Base-by-base conservation (phyloP, 2,888 invertebrate genomes). In the Rutpela maculata region DNA sequence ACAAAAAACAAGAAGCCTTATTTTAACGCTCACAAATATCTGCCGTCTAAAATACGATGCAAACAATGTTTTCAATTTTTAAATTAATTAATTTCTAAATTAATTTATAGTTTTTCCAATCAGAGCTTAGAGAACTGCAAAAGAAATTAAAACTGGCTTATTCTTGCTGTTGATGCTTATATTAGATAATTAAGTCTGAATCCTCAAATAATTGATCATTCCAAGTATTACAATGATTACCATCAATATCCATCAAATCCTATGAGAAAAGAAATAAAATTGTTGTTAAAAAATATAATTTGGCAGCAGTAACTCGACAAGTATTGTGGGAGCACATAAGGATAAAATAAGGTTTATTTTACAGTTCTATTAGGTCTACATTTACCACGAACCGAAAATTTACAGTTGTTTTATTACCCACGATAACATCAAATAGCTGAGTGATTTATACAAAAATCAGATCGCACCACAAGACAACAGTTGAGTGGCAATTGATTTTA, bases 401-500 rank as follows among this genome's bases (percentile, higher is more conserved):
- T 75, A 78, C 72, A 72, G 81, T 77, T 78, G 77, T 78, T 78
- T 78, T 79, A 79, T 81, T 79, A 75, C 75, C 68, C 17, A 38
- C 43, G 82, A 83, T 84, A 83, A 73, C 78, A 85, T 84, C 83
- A 83, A 84, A 83, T 82, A 74, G 77, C 80, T 68, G 67, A 59
- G 80, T 81, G 84, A 87, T 87, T 86, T 85, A 86, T 85, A 84
- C 82, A 84, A 83, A 85, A 85, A 85, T 83, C 84, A 85, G 84
- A 84, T 84, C 83, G 82, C 82, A 75, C 82, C 79, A 78, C 81
- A 81, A 83, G 81, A 84, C 83, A 82, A 84, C 83, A 82, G 81
- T 84, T 82, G 80, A 86, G 83, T 85, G 85, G 83, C 85, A 86
- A 85, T 87, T 87, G 86, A 88, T 87, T 88, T 86, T 86, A 87